Conservation (phyloP, 1,140 invertebrate genomes). For the Drosophila sproati region DNA sequence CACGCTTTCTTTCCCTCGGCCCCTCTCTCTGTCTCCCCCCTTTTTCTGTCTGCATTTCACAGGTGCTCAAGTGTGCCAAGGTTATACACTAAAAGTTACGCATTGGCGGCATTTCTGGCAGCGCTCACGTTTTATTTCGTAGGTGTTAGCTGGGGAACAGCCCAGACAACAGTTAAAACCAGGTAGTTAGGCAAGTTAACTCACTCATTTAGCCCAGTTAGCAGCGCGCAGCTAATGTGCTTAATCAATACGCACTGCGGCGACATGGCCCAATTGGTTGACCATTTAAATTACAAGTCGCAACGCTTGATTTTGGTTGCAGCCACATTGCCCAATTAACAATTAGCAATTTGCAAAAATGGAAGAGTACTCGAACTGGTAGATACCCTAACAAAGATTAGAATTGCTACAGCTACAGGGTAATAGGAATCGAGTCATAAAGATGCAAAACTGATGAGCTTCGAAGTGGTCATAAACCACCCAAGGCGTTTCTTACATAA, state of each 20-base stretch:
- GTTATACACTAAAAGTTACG: constrained; percentile 49
- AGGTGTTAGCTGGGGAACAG: constrained; percentile 50
- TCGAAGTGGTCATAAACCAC: constrained; percentile 61
- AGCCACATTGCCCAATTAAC: constrained; percentile 26
- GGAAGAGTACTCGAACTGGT: neutral
- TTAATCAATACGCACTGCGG: constrained; percentile 32
- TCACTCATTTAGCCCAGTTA: constrained; percentile 23
- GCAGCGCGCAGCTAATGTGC: constrained; percentile 55
- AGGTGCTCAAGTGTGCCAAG: constrained; percentile 66
- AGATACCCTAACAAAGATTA: neutral
- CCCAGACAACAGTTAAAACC: constrained; percentile 13
- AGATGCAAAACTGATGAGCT: neutral
- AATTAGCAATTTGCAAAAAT: constrained; percentile 23
- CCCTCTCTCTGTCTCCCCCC: neutral
- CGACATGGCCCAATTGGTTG: constrained; percentile 20
- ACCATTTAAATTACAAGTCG: constrained; percentile 40
- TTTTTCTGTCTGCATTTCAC: too few species aligned
- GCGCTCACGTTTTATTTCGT: constrained; percentile 74
- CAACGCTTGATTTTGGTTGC: neutral
- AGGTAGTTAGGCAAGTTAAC: constrained; percentile 40
- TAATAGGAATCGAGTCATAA: neutral
- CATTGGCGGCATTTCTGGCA: constrained; percentile 48
- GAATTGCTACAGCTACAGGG: neutral
- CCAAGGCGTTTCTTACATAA: constrained; percentile 74
- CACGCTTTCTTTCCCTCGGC: neutral